Base-by-base conservation (phyloP, 2,888 invertebrate genomes). In the Neuroscelio doddi region DNA sequence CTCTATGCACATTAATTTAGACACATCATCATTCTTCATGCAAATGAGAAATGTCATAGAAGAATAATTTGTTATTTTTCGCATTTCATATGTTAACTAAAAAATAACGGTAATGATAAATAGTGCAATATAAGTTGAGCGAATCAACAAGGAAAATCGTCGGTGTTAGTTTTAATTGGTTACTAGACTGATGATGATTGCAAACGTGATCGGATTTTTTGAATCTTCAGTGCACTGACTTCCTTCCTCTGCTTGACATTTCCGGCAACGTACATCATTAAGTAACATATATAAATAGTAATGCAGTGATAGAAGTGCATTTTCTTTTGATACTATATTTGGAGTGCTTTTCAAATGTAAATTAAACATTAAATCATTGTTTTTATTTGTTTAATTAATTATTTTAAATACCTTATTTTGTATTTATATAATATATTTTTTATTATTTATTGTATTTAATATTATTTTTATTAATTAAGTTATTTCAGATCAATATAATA, bases 31-130 rank as follows among this genome's bases (percentile, higher is more conserved):
- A n/a, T n/a, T n/a, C n/a, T n/a, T n/a, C n/a, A n/a, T n/a, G n/a
- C n/a, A n/a, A n/a, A n/a, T n/a, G n/a, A n/a, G n/a, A n/a, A n/a
- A n/a, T n/a, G n/a, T n/a, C n/a, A n/a, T n/a, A n/a, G 2, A 21
- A 21, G 21, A 21, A 3, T 21, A 21, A 21, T 21, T 2, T 21
- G 2, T 21, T 21, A 21, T 21, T 21, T 21, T 2, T 21, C 2
- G 5, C 9, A 9, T 21, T 32, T 34, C 46, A 16, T 27, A 29
- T n/a, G 32, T 30, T 14, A 39, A 38, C 15, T 36, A 14, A 34
- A 9, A 38, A 44, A 27, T 61, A 61, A 61, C 55, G 49, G 59
- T 61, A 47, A 34, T 29, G 47, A 42, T 44, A 38, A 38, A 58
- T 44, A 10, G 24, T 24, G 10, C 8, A 1, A 39, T 10, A 21